A percentile compares a stretch with the other conserved stretches of the same genome.
phyloP scores from a whole-genome alignment of 2,888 invertebrate genomes.

The Litoditis marina region DNA sequence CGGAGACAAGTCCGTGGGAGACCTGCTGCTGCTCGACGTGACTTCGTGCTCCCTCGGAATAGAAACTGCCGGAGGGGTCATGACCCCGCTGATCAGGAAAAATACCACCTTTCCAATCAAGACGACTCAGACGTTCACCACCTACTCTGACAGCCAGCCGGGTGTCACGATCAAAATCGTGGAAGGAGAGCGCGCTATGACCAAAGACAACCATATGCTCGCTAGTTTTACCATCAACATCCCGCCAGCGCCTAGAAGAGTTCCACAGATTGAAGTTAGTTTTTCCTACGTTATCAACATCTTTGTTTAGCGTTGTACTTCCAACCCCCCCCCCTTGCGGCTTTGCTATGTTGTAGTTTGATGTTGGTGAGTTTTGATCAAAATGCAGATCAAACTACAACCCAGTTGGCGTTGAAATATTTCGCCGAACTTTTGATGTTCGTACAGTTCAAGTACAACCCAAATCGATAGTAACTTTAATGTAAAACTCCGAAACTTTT shows the following conservation, averaged over 20 bases:
- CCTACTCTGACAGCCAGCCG: slow-evolving; percentile 95
- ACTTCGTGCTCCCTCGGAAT: slow-evolving; percentile 86
- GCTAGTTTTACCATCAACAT: slow-evolving; percentile 96
- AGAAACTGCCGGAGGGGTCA: slow-evolving; percentile 85
- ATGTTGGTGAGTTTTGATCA: no score
- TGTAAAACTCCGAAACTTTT: no score
- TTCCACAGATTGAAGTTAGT: slow-evolving; percentile 71
- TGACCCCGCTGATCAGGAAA: slow-evolving; percentile 87
- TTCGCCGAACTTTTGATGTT: no score
- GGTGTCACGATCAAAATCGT: slow-evolving; percentile 76
- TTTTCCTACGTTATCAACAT: no score
- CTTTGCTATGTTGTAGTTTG: no score
- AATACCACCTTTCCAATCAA: slow-evolving; percentile 65
- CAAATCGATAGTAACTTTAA: no score
- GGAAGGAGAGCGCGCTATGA: slow-evolving; percentile 73
- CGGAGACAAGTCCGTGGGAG: slow-evolving; percentile 73
- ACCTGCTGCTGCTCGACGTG: slow-evolving; percentile 85
- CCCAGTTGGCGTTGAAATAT: no score
- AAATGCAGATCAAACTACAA: no score
- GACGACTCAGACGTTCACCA: slow-evolving; percentile 60
- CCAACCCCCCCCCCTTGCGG: no score
- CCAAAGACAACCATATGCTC: slow-evolving; percentile 82
- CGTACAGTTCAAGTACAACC: no score
- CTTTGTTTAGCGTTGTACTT: no score
- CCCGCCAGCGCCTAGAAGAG: slow-evolving; percentile 85